These are phyloP conservation scores for Phaedon cochleariae DNA, from an alignment of 2,888 invertebrate species.

Conservation along the genomic window DNA sequence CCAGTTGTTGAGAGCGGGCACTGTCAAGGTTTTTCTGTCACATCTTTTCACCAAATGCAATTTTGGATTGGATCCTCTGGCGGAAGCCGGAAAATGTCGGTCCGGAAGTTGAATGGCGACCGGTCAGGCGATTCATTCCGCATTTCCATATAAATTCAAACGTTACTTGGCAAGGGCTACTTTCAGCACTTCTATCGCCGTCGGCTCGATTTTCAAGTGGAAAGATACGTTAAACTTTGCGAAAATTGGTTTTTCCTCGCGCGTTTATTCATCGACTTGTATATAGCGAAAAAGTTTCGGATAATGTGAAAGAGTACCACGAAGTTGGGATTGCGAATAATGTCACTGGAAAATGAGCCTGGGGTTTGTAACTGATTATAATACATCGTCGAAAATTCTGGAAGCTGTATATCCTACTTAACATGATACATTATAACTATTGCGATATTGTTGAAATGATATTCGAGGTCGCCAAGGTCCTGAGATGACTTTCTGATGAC, in stretches of 20 bases:
- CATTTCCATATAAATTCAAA: conserved; percentile 60
- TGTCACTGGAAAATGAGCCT: not conserved
- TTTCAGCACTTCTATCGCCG: conserved; percentile 47
- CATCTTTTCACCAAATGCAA: conserved; percentile 7
- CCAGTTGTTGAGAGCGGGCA: not conserved
- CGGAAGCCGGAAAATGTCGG: conserved; percentile 49
- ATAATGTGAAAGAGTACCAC: too few relatives aligned
- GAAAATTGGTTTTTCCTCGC: conserved; percentile 8
- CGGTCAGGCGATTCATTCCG: conserved; percentile 57
- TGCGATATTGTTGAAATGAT: too few relatives aligned
- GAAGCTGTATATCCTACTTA: too few relatives aligned
- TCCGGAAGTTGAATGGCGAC: conserved; percentile 51
- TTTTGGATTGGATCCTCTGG: not conserved
- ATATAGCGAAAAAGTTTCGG: too few relatives aligned
- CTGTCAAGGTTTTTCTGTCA: not conserved
- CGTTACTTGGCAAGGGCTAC: conserved; percentile 48
- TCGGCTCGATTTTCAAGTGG: conserved; percentile 38
- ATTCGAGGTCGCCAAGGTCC: too few relatives aligned
- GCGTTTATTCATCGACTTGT: conserved; percentile 27
- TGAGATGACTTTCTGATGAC: too few relatives aligned
- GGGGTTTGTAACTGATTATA: too few relatives aligned
- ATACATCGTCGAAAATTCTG: too few relatives aligned
- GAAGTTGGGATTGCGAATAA: conserved; percentile 31
- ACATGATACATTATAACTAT: too few relatives aligned
- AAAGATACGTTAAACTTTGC: conserved; percentile 34